Evolutionary conservation across 2,797 vertebrate genomes (phyloP).

Genomic region (Gymnopithys bicolor): DNA sequence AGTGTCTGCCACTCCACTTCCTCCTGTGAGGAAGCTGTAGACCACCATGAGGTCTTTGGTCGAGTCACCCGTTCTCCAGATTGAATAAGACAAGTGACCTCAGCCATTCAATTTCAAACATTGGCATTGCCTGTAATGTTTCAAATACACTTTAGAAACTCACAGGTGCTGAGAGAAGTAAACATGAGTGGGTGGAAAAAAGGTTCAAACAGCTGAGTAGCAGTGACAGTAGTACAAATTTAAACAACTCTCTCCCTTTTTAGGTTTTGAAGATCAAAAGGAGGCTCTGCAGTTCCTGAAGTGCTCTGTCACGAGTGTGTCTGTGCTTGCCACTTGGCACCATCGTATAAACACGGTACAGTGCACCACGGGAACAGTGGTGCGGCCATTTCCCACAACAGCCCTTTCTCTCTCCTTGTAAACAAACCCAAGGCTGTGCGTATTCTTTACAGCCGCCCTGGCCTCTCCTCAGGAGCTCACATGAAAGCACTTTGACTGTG

Average conservation of each 20-base stretch:
- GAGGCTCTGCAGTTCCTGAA: not conserved
- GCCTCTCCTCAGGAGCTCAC: conserved; percentile 57
- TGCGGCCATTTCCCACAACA: conserved; percentile 25
- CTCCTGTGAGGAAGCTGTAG: not conserved
- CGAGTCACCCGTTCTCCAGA: not conserved
- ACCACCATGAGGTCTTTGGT: not conserved
- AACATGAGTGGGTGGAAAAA: not conserved
- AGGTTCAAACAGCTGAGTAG: not conserved
- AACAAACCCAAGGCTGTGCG: not conserved
- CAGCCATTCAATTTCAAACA: not conserved
- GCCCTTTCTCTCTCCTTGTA: not conserved
- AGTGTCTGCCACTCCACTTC: not conserved
- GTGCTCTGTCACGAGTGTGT: not conserved
- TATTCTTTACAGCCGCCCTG: not conserved
- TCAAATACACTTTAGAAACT: not conserved
- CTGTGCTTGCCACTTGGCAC: not conserved
- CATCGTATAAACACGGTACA: not conserved
- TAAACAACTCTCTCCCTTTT: conserved; percentile 10
- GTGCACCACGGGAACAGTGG: not conserved
- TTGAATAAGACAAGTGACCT: not conserved
- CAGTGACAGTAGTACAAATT: not conserved
- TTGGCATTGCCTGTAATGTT: not conserved
- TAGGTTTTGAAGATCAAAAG: conserved; percentile 28
- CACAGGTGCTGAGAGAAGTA: not conserved
- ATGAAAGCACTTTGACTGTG: conserved; percentile 34